Conservation (phyloP, 2,888 invertebrate genomes). For the Volucella inanis region DNA sequence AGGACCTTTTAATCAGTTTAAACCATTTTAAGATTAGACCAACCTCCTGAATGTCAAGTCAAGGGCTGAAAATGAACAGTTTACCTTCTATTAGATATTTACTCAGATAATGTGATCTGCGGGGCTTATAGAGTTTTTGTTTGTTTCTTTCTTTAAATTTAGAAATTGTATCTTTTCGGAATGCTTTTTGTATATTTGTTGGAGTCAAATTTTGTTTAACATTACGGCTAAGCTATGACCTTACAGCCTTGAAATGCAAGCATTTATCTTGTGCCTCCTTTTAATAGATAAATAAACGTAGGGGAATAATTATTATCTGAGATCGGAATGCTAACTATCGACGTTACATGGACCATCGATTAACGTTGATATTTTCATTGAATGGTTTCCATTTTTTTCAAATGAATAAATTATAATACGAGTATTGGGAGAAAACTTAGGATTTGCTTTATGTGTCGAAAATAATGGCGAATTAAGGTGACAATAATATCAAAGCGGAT, state of each 20-base stretch:
- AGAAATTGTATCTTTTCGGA: constrained; percentile 10
- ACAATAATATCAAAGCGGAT: no score
- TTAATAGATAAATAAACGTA: constrained; percentile 40
- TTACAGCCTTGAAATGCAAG: constrained; percentile 39
- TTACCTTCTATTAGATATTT: constrained; percentile 46
- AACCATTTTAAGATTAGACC: constrained; percentile 28
- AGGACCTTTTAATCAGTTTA: neutral
- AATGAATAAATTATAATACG: neutral
- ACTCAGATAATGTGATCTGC: constrained; percentile 34
- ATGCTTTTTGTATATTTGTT: constrained; percentile 16
- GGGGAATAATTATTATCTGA: constrained; percentile 39
- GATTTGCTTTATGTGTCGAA: no score
- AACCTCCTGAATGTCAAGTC: constrained; percentile 29
- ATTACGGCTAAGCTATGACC: constrained; percentile 54
- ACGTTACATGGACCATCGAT: constrained; percentile 4
- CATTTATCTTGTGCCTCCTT: constrained; percentile 45
- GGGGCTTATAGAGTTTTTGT: constrained; percentile 1
- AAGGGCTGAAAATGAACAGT: constrained; percentile 57
- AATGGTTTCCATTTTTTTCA: neutral
- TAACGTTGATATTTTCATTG: constrained; percentile 9
- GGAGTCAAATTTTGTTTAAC: constrained; percentile 36
- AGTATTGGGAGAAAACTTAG: neutral
- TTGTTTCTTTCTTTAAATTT: constrained; percentile 35
- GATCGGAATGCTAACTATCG: constrained; percentile 8
- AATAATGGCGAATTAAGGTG: no score